phyloP scores from a whole-genome alignment of 64 coral and sea anemone genomes.

The Cladopsammia gracilis region DNA sequence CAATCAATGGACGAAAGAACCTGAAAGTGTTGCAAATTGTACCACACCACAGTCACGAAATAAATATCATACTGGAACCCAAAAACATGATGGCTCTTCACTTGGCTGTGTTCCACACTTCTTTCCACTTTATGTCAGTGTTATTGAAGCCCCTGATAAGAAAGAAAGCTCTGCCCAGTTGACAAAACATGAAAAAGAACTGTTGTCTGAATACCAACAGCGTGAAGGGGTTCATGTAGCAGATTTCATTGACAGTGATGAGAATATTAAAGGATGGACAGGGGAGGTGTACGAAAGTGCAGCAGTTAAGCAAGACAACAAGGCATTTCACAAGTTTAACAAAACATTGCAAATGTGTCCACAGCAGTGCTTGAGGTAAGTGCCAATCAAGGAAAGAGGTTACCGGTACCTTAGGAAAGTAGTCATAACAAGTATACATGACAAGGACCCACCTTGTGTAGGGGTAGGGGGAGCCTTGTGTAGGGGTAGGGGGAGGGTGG shows the following conservation, averaged over 20 bases:
- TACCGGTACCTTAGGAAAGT: too few species aligned
- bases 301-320: conserved; percentile 70
- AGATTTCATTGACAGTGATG: neutral
- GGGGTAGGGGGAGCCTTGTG: too few species aligned
- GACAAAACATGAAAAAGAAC: conserved; percentile 74
- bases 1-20: neutral
- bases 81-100: neutral
- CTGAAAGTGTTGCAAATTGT: neutral
- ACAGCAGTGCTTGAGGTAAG: conserved; percentile 85
- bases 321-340: conserved; percentile 80
- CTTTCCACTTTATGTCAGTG: conserved; percentile 74
- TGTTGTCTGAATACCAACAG: conserved; percentile 58
- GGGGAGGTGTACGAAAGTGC: conserved; percentile 77
- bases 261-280: neutral
- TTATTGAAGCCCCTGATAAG: conserved; percentile 46
- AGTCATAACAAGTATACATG: too few species aligned
- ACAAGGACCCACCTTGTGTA: too few species aligned
- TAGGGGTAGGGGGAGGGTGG: too few species aligned
- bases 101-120: neutral
- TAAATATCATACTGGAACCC: too few species aligned
- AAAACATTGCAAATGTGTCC: conserved; percentile 76
- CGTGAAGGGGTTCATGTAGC: conserved; percentile 61
- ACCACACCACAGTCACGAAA: too few species aligned
- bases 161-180: conserved; percentile 2
- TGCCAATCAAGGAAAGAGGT: neutral